Base-by-base conservation (phyloP, 2,888 invertebrate genomes). In the Callyntrura guangdongensis region DNA sequence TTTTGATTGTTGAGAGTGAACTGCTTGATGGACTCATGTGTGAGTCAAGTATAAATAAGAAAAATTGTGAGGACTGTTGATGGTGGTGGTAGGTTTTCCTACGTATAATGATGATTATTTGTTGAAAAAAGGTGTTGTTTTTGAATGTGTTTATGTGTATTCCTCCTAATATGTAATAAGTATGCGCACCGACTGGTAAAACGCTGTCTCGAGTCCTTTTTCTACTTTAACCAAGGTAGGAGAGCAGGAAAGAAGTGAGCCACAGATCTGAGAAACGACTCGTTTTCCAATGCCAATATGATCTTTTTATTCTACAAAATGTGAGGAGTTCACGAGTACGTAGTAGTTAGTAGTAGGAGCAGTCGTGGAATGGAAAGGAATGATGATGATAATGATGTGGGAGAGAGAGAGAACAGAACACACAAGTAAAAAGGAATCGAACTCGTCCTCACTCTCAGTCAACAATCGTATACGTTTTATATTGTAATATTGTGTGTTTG, bases 401-500 rank as follows among this genome's bases (percentile, higher is more conserved):
- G 61, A 47, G 64, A 82, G 81, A 77, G 59, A 82, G 59, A 79
- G 77, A 79, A 9, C 47, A 79, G 79, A 69, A 74, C 47, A 89
- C 77, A 77, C 74, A 77, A 77, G 77, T 56, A 64, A 77, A 90
- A 90, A 79, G 89, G 89, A 90, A 90, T 90, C 89, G 89, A 90
- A 90, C 89, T 90, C 89, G 89, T 90, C 89, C 85, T 90, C 74
- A 81, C 87, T 64, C 82, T 61, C 89, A 85, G 85, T 85, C 89
- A 90, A 90, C 89, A 90, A 90, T 90, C 85, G 89, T 90, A 90
- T 85, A 90, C 69, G 85, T 85, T 90, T 90, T 90, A 90, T 79
- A 77, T 77, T 36, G 77, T 77, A 53, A 77, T 77, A 77, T 77
- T 77, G 53, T 77, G 25, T 56, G 77, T 77, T 77, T 77, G 77